A percentile compares a stretch with the other conserved stretches of the same genome.
Evolutionary conservation across 2,888 invertebrate species (phyloP).

Genomic region (Polydrusus cervinus): DNA sequence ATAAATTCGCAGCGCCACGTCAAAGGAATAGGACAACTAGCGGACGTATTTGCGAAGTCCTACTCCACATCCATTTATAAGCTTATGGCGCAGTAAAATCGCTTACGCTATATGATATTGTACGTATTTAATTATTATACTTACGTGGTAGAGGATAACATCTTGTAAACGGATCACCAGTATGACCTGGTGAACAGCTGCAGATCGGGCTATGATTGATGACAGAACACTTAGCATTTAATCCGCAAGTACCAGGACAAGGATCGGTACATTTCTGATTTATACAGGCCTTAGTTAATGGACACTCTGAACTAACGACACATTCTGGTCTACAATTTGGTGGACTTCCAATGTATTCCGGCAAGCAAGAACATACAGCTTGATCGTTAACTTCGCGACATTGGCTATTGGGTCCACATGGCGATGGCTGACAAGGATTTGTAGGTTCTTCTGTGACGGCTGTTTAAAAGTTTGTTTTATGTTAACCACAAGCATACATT

Average conservation of each 20-base stretch:
- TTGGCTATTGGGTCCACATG: slow-evolving; percentile 87
- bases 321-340: slow-evolving; percentile 85
- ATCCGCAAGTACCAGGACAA: slow-evolving; percentile 74
- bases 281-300: slow-evolving; percentile 69
- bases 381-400: slow-evolving; percentile 74
- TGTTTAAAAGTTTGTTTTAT: slow-evolving; percentile 49
- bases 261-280: slow-evolving; percentile 71
- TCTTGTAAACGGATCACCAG: slow-evolving; percentile 84
- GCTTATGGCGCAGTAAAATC: too few species aligned
- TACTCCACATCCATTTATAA: too few species aligned
- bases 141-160: slow-evolving; percentile 76
- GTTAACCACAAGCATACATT: not conserved
- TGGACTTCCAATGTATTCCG: slow-evolving; percentile 80
- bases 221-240: slow-evolving; percentile 72
- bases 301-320: slow-evolving; percentile 81
- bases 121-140: slow-evolving; percentile 40
- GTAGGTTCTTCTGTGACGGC: slow-evolving; percentile 63
- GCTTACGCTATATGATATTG: too few species aligned
- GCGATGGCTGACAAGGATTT: slow-evolving; percentile 81
- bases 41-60: too few species aligned
- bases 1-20: too few species aligned
- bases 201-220: slow-evolving; percentile 85
- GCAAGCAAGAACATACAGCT: slow-evolving; percentile 83
- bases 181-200: slow-evolving; percentile 71
- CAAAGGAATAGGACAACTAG: too few species aligned